Base-by-base conservation (phyloP, 2,113 vertebrate genomes). In the Ramphastos sulfuratus region DNA sequence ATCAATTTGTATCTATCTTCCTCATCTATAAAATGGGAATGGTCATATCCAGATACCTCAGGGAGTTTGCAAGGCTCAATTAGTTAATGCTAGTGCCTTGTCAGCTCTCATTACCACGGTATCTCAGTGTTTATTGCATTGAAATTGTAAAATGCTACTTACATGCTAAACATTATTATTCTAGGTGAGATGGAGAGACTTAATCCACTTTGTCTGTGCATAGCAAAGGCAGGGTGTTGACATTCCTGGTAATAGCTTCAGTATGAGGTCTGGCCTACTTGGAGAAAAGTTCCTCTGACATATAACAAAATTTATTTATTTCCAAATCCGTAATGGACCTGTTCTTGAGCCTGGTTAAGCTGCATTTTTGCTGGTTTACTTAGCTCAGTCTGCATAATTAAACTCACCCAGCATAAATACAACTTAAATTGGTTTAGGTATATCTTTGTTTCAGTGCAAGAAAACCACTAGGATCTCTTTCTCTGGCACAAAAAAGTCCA, bases 71-170 rank as follows among this genome's bases (percentile, higher is more conserved):
- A 1, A 88, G 65, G 58, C 72, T 78, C 91, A 73, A 93, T 96
- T 93, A 95, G 64, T 85, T 85, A 94, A 96, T 81, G 54, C 69
- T 67, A 71, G 72, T 64, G 69, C 69, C 80, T 78, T 83, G 90
- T 86, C 92, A 92, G 48, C 58, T 94, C 90, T 96, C 82, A 92
- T 94, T 93, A 92, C 65, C 58, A n/a, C 16, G 76, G 69, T 44
- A 56, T 77, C 83, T 71, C 87, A 12, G n/a, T 72, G 65, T 71
- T 96, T 60, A 95, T 85, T 74, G 76, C 85, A 83, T 61, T 85
- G 82, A 83, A 94, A 93, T 86, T 78, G 85, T 86, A 74, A 88
- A 91, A 88, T 64, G 42, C 60, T 90, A 30, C 42, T 50, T 80
- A 71, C 33, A 78, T 37, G 33, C 33, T 91, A 52, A 93, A 77